Evolutionary conservation across 2,888 invertebrate species (phyloP), one percentile per base, ranked within the genome.

Genomic region (Pristionchus japonicus): DNA sequence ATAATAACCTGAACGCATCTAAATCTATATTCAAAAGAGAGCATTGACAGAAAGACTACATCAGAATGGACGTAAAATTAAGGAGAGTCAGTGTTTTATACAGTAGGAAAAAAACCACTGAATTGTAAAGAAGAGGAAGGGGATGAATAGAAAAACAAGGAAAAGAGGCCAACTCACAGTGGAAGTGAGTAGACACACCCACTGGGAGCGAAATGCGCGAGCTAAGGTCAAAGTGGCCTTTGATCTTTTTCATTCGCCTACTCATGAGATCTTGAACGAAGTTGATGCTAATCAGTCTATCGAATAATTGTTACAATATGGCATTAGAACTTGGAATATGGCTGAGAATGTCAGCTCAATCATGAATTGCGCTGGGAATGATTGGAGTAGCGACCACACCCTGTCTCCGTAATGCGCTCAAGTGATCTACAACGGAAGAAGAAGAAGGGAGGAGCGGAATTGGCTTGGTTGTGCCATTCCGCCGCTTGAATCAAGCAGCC

Each of bases 391-490:
- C 61, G 70, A 70, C 70, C 70, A 37, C 70, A 70, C 70, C 70
- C 70, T n/a, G n/a, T 57, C n/a, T n/a, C 57, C 57, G 57, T 70
- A 37, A 34, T 37, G 34, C 70, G 34, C 77, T 47, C 77, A 43
- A 77, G 77, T 77, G 77, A 77, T 77, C 77, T 77, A 47, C 77
- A 20, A n/a, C 70, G 37, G 23, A 77, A 77, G 40, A 67, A 34
- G 23, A 77, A 77, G 40, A 67, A 34, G 67, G 27, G 77, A 37
- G 34, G 37, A 70, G 70, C n/a, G 70, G 64, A 20, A 70, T 37
- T 70, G 70, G 37, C 37, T 37, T n/a, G n/a, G n/a, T n/a, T 70
- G 70, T 57, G 20, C 57, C 57, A 57, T 57, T 57, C 57, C 23
- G n/a, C n/a, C 57, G 1, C 57, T 57, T n/a, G n/a, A 23, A 57